phyloP scores from a whole-genome alignment of 23 tunicate genomes.

The Diplosoma virens region DNA sequence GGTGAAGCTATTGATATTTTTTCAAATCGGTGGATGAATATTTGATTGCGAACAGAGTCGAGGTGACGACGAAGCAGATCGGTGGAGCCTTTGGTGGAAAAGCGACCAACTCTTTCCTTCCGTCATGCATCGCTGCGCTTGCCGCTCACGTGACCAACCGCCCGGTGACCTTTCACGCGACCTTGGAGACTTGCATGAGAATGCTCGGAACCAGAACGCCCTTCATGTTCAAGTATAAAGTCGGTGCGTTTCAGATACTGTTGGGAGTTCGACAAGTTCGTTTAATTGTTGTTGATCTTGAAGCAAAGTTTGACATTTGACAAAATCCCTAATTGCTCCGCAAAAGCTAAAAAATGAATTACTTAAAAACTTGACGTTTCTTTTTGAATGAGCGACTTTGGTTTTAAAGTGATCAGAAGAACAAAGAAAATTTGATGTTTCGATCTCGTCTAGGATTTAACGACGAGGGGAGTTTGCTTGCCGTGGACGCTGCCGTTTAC shows the following conservation, averaged over 20 bases:
- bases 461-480: conserved; percentile 42
- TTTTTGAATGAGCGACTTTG: no score
- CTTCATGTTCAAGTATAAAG: conserved; percentile 42
- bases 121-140: conserved; percentile 61
- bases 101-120: conserved; percentile 51
- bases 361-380: neutral
- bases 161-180: conserved; percentile 68
- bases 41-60: no score
- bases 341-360: neutral
- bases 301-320: neutral
- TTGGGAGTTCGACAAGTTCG: neutral
- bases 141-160: conserved; percentile 64
- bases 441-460: no score
- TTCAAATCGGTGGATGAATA: no score
- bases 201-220: conserved; percentile 64
- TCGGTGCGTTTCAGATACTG: conserved; percentile 35
- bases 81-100: conserved; percentile 98
- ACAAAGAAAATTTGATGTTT: no score
- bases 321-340: neutral
- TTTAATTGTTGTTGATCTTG: no score
- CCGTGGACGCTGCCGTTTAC: conserved; percentile 31
- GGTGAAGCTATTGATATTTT: no score
- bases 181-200: conserved; percentile 69
- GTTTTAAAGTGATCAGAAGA: no score
- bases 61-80: conserved; percentile 55